Percentiles rank a stretch among this genome's conserved stretches.
These are phyloP conservation scores for Microcebus murinus DNA, from an alignment of 2,113 vertebrate species.

Conservation along the genomic window DNA sequence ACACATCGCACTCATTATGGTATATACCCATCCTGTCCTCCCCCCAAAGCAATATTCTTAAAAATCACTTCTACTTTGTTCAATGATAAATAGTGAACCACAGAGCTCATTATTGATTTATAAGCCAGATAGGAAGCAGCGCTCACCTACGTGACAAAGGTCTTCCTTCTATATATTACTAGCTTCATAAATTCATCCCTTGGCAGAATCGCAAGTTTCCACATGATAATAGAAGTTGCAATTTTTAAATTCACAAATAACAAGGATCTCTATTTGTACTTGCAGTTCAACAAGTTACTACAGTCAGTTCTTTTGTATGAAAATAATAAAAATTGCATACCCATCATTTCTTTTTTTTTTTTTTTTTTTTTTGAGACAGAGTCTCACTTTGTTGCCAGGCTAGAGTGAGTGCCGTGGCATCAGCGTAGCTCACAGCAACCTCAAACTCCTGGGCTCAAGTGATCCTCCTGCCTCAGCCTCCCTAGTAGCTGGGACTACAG, in stretches of 20 bases:
- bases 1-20: too few species aligned
- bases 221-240: neutral
- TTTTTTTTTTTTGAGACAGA: too few species aligned
- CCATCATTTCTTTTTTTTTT: neutral
- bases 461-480: too few species aligned
- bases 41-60: neutral
- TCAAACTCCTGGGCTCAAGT: too few species aligned
- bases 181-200: neutral
- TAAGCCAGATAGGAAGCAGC: neutral
- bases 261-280: neutral
- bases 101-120: neutral
- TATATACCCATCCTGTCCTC: too few species aligned
- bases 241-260: neutral
- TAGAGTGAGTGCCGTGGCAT: too few species aligned
- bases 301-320: neutral
- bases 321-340: neutral
- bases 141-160: neutral
- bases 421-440: too few species aligned
- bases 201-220: slow-evolving; percentile 1
- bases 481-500: too few species aligned
- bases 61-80: neutral
- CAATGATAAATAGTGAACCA: neutral
- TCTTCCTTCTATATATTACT: neutral
- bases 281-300: neutral
- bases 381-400: too few species aligned